Conservation (phyloP, 2,797 vertebrate genomes). For the Sebastes vulpes region DNA sequence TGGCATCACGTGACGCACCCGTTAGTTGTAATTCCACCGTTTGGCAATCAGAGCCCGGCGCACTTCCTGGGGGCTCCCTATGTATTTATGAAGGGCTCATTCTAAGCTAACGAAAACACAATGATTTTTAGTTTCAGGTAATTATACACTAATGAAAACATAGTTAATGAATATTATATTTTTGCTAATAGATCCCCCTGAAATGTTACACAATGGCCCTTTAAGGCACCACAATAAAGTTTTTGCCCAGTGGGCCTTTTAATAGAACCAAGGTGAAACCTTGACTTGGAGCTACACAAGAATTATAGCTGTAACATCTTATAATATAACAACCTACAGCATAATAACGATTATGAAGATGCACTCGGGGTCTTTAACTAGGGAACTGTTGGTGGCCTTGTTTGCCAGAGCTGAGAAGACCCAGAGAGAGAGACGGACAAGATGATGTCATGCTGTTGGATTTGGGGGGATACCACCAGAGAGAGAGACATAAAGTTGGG, state of each 20-base stretch:
- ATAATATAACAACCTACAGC: slow-evolving; percentile 5
- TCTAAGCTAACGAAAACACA: not conserved
- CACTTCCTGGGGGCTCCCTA: no score
- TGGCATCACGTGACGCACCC: no score
- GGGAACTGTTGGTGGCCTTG: slow-evolving; percentile 71
- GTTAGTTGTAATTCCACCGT: no score
- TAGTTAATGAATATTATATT: not conserved
- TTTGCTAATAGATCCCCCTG: not conserved
- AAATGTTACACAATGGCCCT: not conserved
- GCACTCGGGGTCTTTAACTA: not conserved
- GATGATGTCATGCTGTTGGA: slow-evolving; percentile 77
- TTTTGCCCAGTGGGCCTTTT: not conserved
- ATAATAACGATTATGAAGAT: slow-evolving; percentile 26
- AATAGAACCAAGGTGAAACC: not conserved
- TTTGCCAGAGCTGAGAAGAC: slow-evolving; percentile 58
- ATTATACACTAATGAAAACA: no score
- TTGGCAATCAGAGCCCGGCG: no score
- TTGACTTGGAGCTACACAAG: not conserved
- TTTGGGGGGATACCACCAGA: slow-evolving; percentile 66
- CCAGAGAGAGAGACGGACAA: slow-evolving; percentile 47
- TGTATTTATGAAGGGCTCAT: no score
- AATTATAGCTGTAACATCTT: not conserved
- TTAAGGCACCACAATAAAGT: not conserved
- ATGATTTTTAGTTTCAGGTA: no score
- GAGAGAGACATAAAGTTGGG: slow-evolving; percentile 44